Base-by-base conservation (phyloP, 37 sponge, comb jelly and placozoan genomes). In the Chondrilla cf. caribensis region DNA sequence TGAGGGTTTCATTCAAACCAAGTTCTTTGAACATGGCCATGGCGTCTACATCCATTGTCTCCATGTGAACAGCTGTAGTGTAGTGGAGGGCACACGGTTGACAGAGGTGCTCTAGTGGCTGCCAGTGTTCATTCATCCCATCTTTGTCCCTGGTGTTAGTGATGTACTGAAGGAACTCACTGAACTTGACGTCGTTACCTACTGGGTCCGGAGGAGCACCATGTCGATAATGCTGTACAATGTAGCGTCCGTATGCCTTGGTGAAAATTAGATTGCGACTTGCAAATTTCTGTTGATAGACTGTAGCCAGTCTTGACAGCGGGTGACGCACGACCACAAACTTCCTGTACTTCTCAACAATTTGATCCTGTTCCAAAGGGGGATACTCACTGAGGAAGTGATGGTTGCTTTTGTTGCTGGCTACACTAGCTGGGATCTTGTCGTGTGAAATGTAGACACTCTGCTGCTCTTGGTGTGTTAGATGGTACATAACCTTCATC, bases 71-170 rank as follows among this genome's bases (percentile, higher is more conserved):
- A 22, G 77, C 33, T 19, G n/a, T 26, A 51, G 78, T 68, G 25
- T 85, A 85, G 3, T 51, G 60, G 3, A 85, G 36, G 9, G 58
- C 79, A 42, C 85, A 85, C 0, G 68, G 85, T 26, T 44, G 54
- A 31, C 85, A 85, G 17, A 85, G 58, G 0, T 58, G 18, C 3
- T 78, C 67, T 38, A 85, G 38, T 19, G 85, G 85, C 38, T 66
- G 85, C 85, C 85, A 85, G 58, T 85, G 85, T 64, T 85, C 85
- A 38, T 85, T 85, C 85, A 78, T 85, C 33, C 37, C 40, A 25
- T 42, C 68, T 1, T 36, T 19, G 21, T 64, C 54, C 3, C 5
- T 39, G 24, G 41, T 39, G 5, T n/a, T 24, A 44, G 70, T 14
- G 25, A 85, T 21, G 76, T 86, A 80, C 36, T 54, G 81, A 2